These are phyloP conservation scores for Heteronetta atricapilla DNA, from an alignment of 2,113 vertebrate species.

Conservation along the genomic window DNA sequence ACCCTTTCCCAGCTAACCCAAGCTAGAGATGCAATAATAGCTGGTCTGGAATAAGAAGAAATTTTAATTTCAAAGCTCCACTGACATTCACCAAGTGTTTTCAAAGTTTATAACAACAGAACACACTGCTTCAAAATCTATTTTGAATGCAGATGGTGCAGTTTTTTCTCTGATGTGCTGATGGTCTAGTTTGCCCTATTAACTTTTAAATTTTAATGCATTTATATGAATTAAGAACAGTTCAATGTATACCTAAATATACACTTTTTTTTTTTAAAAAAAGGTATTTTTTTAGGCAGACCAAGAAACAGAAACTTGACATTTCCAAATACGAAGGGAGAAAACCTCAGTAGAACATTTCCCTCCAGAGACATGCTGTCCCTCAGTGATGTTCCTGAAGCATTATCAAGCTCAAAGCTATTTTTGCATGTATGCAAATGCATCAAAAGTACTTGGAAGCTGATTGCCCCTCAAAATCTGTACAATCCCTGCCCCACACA, in stretches of 20 bases:
- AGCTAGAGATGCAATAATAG: constrained; percentile 47
- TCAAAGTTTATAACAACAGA: constrained; percentile 67
- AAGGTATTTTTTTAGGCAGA: constrained; percentile 44
- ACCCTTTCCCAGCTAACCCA: constrained; percentile 42
- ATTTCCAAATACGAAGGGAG: constrained; percentile 34
- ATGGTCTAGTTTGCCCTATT: constrained; percentile 50
- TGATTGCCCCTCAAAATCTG: not conserved
- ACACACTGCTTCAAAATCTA: constrained; percentile 8
- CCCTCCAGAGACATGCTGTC: not conserved
- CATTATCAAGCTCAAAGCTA: not conserved
- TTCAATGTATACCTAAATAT: constrained; percentile 41
- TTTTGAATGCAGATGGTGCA: constrained; percentile 54
- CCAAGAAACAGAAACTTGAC: constrained; percentile 11
- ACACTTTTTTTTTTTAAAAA: not conserved
- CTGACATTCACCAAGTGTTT: constrained; percentile 69
- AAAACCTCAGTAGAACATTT: not conserved
- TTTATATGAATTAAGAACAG: constrained; percentile 46
- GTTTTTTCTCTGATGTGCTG: constrained; percentile 8
- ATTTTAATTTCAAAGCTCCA: constrained; percentile 75
- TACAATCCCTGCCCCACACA: rapidly evolving
- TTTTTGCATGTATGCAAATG: not conserved
- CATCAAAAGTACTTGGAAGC: not conserved
- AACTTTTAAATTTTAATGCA: constrained; percentile 67
- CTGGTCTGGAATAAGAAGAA: constrained; percentile 21
- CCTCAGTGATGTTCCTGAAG: not conserved